Evolutionary conservation across 2,113 vertebrate species (phyloP).

Genomic region (Cebidichthys violaceus): DNA sequence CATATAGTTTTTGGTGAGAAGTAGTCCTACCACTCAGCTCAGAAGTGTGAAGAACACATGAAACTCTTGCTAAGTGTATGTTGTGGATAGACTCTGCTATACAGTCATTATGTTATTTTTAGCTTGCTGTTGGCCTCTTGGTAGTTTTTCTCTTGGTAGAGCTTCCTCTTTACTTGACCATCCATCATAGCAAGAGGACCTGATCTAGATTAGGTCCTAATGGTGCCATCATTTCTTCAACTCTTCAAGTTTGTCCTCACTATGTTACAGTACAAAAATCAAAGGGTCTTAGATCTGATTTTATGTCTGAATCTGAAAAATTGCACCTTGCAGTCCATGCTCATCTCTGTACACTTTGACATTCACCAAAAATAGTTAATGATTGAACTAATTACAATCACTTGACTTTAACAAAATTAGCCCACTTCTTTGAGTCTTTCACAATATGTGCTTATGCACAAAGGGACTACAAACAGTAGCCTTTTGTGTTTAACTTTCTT

Average conservation of each 20-base stretch:
- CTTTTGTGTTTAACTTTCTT: constrained; percentile 13
- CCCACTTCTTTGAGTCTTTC: neutral
- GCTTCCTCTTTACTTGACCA: constrained; percentile 60
- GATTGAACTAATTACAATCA: constrained; percentile 10
- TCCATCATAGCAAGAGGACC: constrained; percentile 57
- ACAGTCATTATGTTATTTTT: constrained; percentile 68
- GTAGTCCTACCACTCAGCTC: constrained; percentile 17
- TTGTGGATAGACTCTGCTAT: constrained; percentile 38
- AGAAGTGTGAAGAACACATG: constrained; percentile 44
- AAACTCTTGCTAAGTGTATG: constrained; percentile 39
- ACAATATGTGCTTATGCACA: neutral
- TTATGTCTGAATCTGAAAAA: neutral
- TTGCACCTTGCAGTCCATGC: neutral
- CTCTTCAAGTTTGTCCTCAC: constrained; percentile 19
- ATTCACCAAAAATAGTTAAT: neutral
- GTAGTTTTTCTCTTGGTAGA: constrained; percentile 60
- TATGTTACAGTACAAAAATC: neutral
- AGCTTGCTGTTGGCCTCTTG: constrained; percentile 65
- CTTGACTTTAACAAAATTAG: neutral
- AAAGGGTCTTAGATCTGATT: constrained; percentile 6
- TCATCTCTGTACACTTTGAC: neutral
- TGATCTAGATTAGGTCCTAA: constrained; percentile 47
- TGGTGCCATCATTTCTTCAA: constrained; percentile 26
- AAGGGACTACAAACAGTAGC: neutral
- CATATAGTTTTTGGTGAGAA: constrained; percentile 35